Evolutionary conservation across 2,888 invertebrate genomes (phyloP).

Genomic region (Argyra leucocephala): DNA sequence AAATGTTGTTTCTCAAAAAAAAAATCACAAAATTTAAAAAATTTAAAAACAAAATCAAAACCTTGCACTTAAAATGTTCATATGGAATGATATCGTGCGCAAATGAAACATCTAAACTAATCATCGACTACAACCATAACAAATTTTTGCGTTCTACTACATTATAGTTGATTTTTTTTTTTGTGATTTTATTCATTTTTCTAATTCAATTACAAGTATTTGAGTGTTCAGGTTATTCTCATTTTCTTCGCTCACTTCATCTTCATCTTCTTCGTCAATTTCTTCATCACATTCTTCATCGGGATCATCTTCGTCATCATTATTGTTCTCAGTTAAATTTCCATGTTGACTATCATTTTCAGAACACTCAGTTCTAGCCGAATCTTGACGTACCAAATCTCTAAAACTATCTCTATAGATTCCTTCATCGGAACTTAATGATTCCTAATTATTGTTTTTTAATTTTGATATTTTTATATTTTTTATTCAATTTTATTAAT

Average conservation of each 20-base stretch:
- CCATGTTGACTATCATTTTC: slow-evolving; percentile 22
- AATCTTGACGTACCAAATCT: slow-evolving; percentile 23
- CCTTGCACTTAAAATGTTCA: neutral
- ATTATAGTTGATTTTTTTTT: slow-evolving; percentile 23
- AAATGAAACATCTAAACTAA: neutral
- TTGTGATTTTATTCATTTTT: slow-evolving; percentile 28
- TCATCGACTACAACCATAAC: neutral
- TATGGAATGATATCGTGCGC: neutral
- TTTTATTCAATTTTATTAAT: slow-evolving; percentile 7
- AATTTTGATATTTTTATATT: slow-evolving; percentile 17
- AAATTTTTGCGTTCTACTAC: neutral
- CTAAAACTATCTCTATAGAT: slow-evolving; percentile 22
- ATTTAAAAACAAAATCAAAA: neutral
- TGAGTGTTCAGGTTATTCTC: slow-evolving; percentile 21
- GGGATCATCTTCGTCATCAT: slow-evolving; percentile 15
- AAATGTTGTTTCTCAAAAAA: too few relatives aligned
- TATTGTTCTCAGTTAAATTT: slow-evolving; percentile 18
- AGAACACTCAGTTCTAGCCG: slow-evolving; percentile 22
- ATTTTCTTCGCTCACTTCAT: slow-evolving; percentile 20
- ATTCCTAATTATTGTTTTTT: slow-evolving; percentile 10
- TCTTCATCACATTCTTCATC: slow-evolving; percentile 17
- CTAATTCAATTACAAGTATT: slow-evolving; percentile 34
- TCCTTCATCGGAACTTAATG: slow-evolving; percentile 23
- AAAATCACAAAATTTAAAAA: too few relatives aligned
- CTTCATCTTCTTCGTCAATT: slow-evolving; percentile 19